These are phyloP conservation scores for Ammospiza caudacuta DNA, from an alignment of 2,113 vertebrate genomes.

Conservation along the genomic window DNA sequence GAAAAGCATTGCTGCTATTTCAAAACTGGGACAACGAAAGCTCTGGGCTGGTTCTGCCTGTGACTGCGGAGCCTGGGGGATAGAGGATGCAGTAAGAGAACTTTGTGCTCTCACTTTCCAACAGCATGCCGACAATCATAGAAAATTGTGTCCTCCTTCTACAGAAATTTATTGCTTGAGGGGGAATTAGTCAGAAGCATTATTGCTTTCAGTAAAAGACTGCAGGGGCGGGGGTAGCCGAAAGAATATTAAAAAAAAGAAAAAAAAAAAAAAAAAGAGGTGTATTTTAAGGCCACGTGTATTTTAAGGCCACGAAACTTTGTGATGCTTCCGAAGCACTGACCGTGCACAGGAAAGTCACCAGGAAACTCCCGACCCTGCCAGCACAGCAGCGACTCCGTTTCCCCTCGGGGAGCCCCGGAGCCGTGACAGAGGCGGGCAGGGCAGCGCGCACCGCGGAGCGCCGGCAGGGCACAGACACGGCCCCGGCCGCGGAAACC, in stretches of 20 bases:
- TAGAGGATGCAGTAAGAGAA: not conserved
- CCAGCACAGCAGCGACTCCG: not conserved
- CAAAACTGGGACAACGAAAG: slow-evolving; percentile 17
- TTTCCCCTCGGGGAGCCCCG: not conserved
- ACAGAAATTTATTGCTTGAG: not conserved
- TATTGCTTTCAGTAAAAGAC: not conserved
- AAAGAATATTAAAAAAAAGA: not conserved
- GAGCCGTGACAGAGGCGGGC: accelerated
- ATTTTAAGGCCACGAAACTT: not conserved
- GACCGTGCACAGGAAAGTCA: not conserved
- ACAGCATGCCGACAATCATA: not conserved
- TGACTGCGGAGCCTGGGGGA: not conserved
- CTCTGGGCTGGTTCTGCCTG: not conserved
- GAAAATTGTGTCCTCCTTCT: not conserved
- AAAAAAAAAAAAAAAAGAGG: not conserved
- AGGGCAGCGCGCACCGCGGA: not conserved
- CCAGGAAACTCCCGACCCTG: not conserved
- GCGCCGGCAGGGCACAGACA: not conserved
- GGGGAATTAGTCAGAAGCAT: not conserved
- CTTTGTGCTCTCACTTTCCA: not conserved
- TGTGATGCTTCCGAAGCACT: not conserved
- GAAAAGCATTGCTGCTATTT: not conserved
- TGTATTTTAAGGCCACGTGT: not conserved
- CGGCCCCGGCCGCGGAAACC: not conserved
- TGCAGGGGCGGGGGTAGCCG: not conserved